Evolutionary conservation across 2,113 vertebrate genomes (phyloP).

Genomic region (Ictidomys tridecemlineatus): DNA sequence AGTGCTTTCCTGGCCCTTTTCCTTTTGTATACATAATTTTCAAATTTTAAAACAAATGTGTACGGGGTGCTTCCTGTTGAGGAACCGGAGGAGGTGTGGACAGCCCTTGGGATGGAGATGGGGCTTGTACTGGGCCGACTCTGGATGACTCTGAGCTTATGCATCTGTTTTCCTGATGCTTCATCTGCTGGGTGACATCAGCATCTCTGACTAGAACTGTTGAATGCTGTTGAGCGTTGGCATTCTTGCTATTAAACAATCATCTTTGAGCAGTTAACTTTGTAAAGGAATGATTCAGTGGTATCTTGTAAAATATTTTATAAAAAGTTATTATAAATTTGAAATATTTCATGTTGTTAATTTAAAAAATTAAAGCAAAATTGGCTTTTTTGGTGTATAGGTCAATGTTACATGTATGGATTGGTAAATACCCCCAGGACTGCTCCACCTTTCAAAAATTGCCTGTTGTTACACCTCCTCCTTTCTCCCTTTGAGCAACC

Average conservation of each 20-base stretch:
- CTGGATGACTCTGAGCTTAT: not conserved
- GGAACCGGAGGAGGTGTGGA: not conserved
- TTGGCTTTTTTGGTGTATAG: not conserved
- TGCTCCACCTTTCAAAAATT: too few relatives aligned
- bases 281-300: not conserved
- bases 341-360: not conserved
- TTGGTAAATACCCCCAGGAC: not conserved
- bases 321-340: constrained; percentile 4
- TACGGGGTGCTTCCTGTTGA: not conserved
- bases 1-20: not conserved
- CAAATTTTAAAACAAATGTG: not conserved
- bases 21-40: not conserved
- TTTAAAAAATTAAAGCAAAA: not conserved
- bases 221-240: not conserved
- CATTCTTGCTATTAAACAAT: not conserved
- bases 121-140: not conserved
- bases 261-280: constrained; percentile 3
- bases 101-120: not conserved
- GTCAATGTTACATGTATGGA: not conserved
- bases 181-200: constrained; percentile 32
- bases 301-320: constrained; percentile 15
- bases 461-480: not conserved
- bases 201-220: not conserved
- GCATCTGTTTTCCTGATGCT: not conserved
- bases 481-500: not conserved